A percentile compares a stretch with the other conserved stretches of the same genome.
Conservation (phyloP, 2,113 vertebrate genomes). For the Prionailurus viverrinus region DNA sequence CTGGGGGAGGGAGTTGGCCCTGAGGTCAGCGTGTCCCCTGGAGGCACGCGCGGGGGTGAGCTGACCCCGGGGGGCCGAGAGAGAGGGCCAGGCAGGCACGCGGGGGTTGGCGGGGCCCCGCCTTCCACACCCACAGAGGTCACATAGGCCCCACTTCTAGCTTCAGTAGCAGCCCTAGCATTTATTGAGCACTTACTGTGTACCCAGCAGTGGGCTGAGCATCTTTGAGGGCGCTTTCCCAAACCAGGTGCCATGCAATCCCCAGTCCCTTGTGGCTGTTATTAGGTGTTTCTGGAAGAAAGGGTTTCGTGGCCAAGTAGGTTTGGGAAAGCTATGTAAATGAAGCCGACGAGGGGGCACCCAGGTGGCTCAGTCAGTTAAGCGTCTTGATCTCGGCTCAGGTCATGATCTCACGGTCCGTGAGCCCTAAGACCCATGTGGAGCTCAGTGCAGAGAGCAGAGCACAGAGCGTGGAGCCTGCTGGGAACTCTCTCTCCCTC, state of each 20-base stretch:
- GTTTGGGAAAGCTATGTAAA: neutral
- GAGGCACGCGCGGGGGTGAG: neutral
- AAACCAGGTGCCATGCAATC: no score
- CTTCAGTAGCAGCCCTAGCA: neutral
- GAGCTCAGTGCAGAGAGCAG: no score
- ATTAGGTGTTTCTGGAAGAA: neutral
- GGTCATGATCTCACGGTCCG: no score
- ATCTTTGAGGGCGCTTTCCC: accelerated
- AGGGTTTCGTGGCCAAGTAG: accelerated
- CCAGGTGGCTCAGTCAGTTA: no score
- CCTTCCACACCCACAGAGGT: no score
- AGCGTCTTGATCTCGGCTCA: no score
- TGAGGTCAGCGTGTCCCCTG: accelerated
- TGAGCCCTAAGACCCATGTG: no score
- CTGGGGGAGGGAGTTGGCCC: neutral
- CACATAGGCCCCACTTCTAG: neutral
- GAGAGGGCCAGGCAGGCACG: neutral
- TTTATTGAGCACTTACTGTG: neutral
- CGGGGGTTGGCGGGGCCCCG: neutral
- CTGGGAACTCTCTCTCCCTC: no score
- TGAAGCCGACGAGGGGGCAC: neutral
- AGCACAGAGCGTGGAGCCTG: no score
- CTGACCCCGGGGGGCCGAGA: neutral
- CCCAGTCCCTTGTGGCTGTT: neutral
- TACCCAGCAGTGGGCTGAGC: neutral